Base-by-base conservation (phyloP, 64 coral and sea anemone genomes). In the Exaiptasia diaphana region DNA sequence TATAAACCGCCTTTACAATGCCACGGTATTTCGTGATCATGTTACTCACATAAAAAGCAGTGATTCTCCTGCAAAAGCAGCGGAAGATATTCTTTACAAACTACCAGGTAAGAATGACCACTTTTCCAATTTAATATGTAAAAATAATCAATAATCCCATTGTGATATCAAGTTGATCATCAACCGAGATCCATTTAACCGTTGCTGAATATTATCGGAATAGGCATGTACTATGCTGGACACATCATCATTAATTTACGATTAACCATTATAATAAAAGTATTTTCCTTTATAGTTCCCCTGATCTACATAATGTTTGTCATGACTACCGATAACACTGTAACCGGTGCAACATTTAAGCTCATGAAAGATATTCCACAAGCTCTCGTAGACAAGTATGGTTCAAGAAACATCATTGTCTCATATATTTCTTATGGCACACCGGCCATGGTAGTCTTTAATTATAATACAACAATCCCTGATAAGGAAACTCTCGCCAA, bases 301-400 rank as follows among this genome's bases (percentile, higher is more conserved):
- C 24, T 30, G 22, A 64, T 85, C 15, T 67, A 85, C 54, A 41
- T 85, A 31, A 71, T 71, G 15, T 85, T 85, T 57, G 68, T 55
- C 36, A 40, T 57, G 5, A 85, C 68, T 40, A 38, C 82, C 0
- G 44, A 53, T 17, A 73, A 65, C 6, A 23, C 33, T 34, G 45
- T 53, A 59, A 4, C 68, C 17, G 35, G 12, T 10, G 30, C 13
- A 0, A 45, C 53, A 38, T 85, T 61, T 20, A 59, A 34, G 3
- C 35, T 85, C 23, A 85, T 85, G 82, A 54, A 64, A 31, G 8
- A 31, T n/a, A 75, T 54, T 6, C 6, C 74, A 2, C 53, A 85
- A 26, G 59, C 20, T n/a, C 27, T 85, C 18, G n/a, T 70, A 7
- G 15, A 85, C 10, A 73, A 41, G 37, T 85, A 85, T 27, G 82